These are phyloP conservation scores for Plotosus lineatus DNA, from an alignment of 2,113 vertebrate genomes.

Conservation along the genomic window DNA sequence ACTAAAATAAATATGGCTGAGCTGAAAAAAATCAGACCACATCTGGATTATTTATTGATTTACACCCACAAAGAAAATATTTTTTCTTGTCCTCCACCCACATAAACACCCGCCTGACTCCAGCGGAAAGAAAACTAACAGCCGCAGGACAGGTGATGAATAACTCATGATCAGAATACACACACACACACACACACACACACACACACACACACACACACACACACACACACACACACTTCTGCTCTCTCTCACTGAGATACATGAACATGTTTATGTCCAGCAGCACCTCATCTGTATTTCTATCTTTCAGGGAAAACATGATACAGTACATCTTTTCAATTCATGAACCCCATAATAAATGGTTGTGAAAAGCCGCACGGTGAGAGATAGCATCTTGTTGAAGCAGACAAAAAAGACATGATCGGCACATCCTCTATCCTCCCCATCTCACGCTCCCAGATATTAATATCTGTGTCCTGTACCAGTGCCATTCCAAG, in stretches of 20 bases:
- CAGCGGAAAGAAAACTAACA: constrained; percentile 60
- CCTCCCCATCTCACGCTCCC: background rate
- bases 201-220: constrained; percentile 5
- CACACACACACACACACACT: constrained; percentile 9
- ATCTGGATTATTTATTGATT: constrained; percentile 45
- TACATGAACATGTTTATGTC: background rate
- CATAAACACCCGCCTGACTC: constrained; percentile 55
- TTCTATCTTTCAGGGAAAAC: no score
- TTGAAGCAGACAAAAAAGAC: background rate
- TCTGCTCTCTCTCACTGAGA: background rate
- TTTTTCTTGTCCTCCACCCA: constrained; percentile 41
- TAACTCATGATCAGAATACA: constrained; percentile 63
- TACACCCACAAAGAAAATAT: constrained; percentile 18
- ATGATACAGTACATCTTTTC: background rate
- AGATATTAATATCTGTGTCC: background rate
- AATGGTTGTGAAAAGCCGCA: background rate
- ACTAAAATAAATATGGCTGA: background rate
- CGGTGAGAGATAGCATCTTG: constrained; percentile 1
- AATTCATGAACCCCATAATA: background rate
- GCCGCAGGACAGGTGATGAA: constrained; percentile 60
- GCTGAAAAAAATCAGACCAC: background rate
- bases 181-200: constrained; percentile 15
- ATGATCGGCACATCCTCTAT: background rate
- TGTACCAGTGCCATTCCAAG: no score
- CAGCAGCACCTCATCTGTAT: background rate